Conservation (phyloP, 2,888 invertebrate genomes). For the Gymnosoma rotundatum region DNA sequence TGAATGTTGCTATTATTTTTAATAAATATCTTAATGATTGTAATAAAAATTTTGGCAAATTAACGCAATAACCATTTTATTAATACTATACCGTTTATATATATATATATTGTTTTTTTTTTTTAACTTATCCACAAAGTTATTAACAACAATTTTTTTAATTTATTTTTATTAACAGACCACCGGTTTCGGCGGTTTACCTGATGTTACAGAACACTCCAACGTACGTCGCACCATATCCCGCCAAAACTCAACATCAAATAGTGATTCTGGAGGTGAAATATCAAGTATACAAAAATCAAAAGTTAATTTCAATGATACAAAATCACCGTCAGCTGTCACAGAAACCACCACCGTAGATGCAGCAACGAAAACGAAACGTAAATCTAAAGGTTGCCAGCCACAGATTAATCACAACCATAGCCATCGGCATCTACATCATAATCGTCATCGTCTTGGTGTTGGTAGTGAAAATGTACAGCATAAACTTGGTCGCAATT, state of each 20-base stretch:
- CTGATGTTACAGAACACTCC: conserved; percentile 82
- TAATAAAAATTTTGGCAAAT: no score
- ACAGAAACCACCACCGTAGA: conserved; percentile 56
- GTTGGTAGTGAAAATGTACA: conserved; percentile 53
- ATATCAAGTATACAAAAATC: conserved; percentile 81
- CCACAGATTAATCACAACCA: conserved; percentile 50
- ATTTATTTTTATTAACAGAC: conserved; percentile 76
- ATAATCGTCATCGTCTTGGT: conserved; percentile 45
- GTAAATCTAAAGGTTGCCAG: conserved; percentile 72
- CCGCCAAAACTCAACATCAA: conserved; percentile 81
- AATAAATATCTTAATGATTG: no score
- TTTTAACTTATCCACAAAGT: not conserved
- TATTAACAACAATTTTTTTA: not conserved
- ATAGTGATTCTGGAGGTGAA: conserved; percentile 81
- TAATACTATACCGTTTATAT: no score
- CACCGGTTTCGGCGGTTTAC: conserved; percentile 82
- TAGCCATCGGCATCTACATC: conserved; percentile 49
- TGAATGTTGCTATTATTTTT: no score
- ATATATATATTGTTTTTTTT: not conserved
- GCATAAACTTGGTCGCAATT: conserved; percentile 74
- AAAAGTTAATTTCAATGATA: conserved; percentile 79
- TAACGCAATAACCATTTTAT: no score
- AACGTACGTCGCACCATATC: conserved; percentile 81
- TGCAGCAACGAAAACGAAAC: conserved; percentile 73
- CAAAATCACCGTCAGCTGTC: conserved; percentile 71